Evolutionary conservation across 2,797 vertebrate genomes (phyloP).

Genomic region (Psittacula derbiana): DNA sequence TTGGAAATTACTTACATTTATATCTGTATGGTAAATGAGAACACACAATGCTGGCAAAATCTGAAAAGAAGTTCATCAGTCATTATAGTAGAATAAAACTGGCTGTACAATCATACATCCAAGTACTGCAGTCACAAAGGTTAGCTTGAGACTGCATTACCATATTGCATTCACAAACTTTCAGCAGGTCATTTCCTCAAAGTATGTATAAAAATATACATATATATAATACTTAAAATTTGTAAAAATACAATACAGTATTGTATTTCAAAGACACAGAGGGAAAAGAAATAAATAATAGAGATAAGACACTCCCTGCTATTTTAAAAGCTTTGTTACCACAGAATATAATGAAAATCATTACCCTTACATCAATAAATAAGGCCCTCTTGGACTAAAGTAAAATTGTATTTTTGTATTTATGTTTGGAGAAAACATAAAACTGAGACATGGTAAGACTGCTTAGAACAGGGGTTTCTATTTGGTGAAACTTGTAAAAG

Average conservation of each 20-base stretch:
- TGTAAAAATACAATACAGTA: background rate
- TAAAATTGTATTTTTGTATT: background rate
- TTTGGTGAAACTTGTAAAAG: background rate
- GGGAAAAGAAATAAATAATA: background rate
- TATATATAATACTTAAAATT: background rate
- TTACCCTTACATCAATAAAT: background rate
- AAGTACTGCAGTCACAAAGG: background rate
- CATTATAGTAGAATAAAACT: conserved; percentile 25
- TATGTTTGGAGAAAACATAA: background rate
- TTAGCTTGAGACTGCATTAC: background rate
- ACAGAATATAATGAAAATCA: background rate
- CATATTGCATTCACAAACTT: background rate
- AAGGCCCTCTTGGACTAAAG: background rate
- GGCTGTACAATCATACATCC: background rate
- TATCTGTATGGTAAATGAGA: conserved; percentile 98
- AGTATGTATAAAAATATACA: background rate
- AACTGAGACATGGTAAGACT: background rate
- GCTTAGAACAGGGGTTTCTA: background rate
- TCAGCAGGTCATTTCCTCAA: background rate
- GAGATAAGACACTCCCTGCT: background rate
- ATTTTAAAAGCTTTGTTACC: background rate
- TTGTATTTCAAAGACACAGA: background rate
- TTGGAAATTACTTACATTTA: conserved; percentile 89
- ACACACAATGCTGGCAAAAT: conserved; percentile 97
- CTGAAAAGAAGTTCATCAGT: conserved; percentile 77